Conservation (phyloP, 2,888 invertebrate genomes). For the Amiota mariae region DNA sequence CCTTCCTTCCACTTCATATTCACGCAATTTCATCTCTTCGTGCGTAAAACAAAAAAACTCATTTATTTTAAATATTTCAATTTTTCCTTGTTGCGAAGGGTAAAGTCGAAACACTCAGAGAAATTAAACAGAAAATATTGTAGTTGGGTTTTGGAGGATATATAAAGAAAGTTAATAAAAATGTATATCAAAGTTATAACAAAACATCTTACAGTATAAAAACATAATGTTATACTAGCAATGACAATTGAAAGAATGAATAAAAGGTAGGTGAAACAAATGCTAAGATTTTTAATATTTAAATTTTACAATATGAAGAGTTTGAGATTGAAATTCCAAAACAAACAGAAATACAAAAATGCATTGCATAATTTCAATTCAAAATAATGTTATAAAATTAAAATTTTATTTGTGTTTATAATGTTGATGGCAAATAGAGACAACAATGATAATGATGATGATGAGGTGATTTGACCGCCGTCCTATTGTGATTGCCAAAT, state of each 20-base stretch:
- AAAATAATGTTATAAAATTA: conserved; percentile 17
- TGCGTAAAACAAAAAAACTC: too few relatives aligned
- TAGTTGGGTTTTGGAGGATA: too few relatives aligned
- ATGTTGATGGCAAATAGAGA: background rate
- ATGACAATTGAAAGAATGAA: too few relatives aligned
- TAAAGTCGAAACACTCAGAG: background rate
- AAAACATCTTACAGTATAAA: background rate
- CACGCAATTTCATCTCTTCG: too few relatives aligned
- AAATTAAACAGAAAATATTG: background rate
- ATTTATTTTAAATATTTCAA: too few relatives aligned
- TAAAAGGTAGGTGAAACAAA: too few relatives aligned
- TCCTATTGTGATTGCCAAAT: background rate
- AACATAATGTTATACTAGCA: too few relatives aligned
- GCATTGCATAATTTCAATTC: background rate
- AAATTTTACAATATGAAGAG: background rate
- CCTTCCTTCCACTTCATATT: too few relatives aligned
- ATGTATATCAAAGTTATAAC: background rate
- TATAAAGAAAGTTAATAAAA: too few relatives aligned
- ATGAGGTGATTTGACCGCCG: background rate
- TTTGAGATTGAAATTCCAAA: background rate
- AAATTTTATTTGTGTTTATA: background rate
- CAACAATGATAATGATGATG: too few relatives aligned
- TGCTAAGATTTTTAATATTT: background rate
- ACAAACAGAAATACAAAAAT: background rate
- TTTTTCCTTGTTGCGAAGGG: too few relatives aligned